A percentile compares a stretch with the other conserved stretches of the same genome.
Evolutionary conservation across 2,797 vertebrate species (phyloP).

Genomic region (Characodon lateralis): DNA sequence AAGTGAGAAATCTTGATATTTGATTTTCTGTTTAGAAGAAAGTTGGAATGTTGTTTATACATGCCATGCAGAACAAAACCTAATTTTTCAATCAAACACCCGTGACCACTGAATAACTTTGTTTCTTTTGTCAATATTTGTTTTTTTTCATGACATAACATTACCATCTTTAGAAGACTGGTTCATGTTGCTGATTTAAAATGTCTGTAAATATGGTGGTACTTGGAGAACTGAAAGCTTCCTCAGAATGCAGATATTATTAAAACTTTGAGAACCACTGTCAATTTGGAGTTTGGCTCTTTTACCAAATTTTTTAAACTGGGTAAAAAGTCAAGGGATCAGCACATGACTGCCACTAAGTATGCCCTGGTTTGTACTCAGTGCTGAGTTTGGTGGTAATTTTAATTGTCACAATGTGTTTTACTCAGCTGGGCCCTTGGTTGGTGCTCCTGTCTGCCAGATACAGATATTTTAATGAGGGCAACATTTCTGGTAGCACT

Average conservation of each 20-base stretch:
- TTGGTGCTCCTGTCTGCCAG: constrained; percentile 35
- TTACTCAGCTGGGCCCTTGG: constrained; percentile 30
- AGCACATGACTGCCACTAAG: background rate
- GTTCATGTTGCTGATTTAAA: too few relatives aligned
- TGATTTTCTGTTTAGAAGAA: background rate
- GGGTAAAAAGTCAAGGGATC: constrained; percentile 8
- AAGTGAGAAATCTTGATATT: background rate
- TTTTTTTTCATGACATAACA: background rate
- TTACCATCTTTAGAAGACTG: background rate
- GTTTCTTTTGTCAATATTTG: too few relatives aligned
- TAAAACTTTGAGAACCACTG: background rate
- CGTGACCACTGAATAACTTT: background rate
- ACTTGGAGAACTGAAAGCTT: background rate
- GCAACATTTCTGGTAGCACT: constrained; percentile 50
- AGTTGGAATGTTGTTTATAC: background rate
- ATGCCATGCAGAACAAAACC: background rate
- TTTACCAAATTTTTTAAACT: background rate
- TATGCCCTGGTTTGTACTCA: background rate
- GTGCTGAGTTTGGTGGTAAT: constrained; percentile 4
- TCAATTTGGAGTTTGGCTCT: background rate
- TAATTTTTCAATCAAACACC: background rate
- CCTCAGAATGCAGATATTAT: background rate
- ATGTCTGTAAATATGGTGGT: too few relatives aligned
- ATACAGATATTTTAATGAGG: constrained; percentile 69
- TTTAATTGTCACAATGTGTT: constrained; percentile 14